Conservation (phyloP, 2,888 invertebrate genomes). For the Anagyrus pseudococci region DNA sequence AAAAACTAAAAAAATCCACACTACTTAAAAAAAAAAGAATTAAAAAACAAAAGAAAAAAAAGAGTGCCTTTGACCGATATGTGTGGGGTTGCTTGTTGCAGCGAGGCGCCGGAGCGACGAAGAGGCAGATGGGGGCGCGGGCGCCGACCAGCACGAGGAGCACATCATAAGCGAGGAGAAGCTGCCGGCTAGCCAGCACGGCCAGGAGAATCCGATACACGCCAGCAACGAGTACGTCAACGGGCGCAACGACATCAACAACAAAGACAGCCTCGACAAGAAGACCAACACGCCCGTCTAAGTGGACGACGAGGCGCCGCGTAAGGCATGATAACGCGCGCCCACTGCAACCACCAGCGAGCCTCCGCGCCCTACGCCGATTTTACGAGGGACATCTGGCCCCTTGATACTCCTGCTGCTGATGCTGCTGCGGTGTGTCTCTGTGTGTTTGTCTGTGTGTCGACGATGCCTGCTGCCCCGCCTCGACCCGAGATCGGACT, state of each 20-base stretch:
- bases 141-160: slow-evolving; percentile 53
- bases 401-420: background rate
- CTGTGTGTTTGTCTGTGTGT: background rate
- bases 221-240: slow-evolving; percentile 68
- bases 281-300: slow-evolving; percentile 67
- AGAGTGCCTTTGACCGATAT: slow-evolving; percentile 40
- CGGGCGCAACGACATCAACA: slow-evolving; percentile 64
- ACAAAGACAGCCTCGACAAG: slow-evolving; percentile 63
- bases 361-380: background rate
- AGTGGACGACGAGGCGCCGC: slow-evolving; percentile 43
- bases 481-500: slow-evolving; percentile 12
- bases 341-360: background rate
- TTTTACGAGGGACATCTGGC: background rate
- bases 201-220: slow-evolving; percentile 62
- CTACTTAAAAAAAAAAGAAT: slow-evolving; percentile 2
- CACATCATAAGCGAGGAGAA: slow-evolving; percentile 59
- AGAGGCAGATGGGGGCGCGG: slow-evolving; percentile 66
- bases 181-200: slow-evolving; percentile 49
- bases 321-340: background rate
- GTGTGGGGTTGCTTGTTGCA: slow-evolving; percentile 63
- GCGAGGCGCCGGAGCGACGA: slow-evolving; percentile 63
- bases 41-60: slow-evolving; percentile 10
- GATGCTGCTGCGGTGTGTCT: background rate
- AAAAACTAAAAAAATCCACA: slow-evolving; percentile 23
- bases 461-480: background rate